Percentiles rank a stretch among this genome's conserved stretches.
These are phyloP conservation scores for Pristionchus arcanus DNA, from an alignment of 2,888 invertebrate species.

Conservation along the genomic window DNA sequence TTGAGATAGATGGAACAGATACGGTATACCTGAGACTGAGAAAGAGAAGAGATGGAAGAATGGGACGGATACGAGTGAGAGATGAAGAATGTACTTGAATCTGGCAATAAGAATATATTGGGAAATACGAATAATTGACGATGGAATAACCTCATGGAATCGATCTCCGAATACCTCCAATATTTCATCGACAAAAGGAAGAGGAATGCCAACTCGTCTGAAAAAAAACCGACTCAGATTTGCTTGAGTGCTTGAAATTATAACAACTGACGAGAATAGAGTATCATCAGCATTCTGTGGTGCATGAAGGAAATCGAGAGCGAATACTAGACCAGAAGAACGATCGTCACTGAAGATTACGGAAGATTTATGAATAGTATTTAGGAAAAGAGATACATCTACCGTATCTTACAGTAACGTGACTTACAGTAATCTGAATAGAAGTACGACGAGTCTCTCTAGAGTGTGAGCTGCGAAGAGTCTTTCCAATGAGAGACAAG, in stretches of 20 bases:
- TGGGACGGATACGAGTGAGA: conserved; percentile 40
- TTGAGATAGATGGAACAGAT: neutral
- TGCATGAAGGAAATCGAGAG: conserved; percentile 53
- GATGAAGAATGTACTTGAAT: conserved; percentile 50
- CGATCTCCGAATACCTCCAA: conserved; percentile 55
- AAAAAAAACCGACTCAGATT: neutral
- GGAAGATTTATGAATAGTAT: neutral
- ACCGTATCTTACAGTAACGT: neutral
- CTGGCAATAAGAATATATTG: neutral
- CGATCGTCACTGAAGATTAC: conserved; percentile 55
- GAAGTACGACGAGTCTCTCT: conserved; percentile 52
- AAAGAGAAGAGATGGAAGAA: conserved; percentile 53
- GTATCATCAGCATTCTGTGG: conserved; percentile 53
- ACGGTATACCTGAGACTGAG: conserved; percentile 43
- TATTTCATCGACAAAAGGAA: conserved; percentile 50
- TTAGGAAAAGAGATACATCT: neutral
- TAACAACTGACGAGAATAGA: conserved; percentile 42
- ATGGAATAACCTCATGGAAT: conserved; percentile 41
- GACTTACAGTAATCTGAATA: conserved; percentile 52
- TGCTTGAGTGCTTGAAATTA: neutral
- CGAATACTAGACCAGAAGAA: conserved; percentile 41
- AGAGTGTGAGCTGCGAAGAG: conserved; percentile 43
- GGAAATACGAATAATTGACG: neutral
- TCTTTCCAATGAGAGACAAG: conserved; percentile 51
- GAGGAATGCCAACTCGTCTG: conserved; percentile 53